These are phyloP conservation scores for Pseudomyrmex gracilis DNA, from an alignment of 1,140 invertebrate species.

Conservation along the genomic window DNA sequence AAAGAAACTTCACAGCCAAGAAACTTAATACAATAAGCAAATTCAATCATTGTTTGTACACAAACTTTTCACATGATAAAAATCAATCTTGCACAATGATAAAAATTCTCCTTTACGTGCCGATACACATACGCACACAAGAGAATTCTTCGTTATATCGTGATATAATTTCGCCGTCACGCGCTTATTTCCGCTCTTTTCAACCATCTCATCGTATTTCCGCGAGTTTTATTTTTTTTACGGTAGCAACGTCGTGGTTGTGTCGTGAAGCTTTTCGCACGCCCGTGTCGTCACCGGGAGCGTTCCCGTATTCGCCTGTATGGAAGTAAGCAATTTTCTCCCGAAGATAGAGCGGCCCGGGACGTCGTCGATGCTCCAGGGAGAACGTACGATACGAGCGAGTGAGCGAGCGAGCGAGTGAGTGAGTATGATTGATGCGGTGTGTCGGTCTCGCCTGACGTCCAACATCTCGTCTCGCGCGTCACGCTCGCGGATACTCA, in stretches of 20 bases:
- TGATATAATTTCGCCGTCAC: conserved; percentile 47
- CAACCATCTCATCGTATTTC: neutral
- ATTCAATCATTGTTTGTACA: neutral
- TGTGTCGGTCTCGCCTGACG: conserved; percentile 69
- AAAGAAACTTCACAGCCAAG: too few species aligned
- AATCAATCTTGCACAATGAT: neutral
- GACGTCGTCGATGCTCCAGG: conserved; percentile 58
- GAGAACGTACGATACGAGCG: conserved; percentile 53
- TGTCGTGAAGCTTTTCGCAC: conserved; percentile 54
- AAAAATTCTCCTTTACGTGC: neutral
- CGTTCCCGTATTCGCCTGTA: conserved; percentile 64
- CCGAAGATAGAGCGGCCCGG: conserved; percentile 73
- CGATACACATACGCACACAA: neutral
- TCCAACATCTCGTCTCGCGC: conserved; percentile 63
- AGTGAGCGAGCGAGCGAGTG: conserved; percentile 70
- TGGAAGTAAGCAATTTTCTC: conserved; percentile 72
- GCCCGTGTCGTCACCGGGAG: conserved; percentile 16
- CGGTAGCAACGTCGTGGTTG: conserved; percentile 27
- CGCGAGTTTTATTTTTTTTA: conserved; percentile 17
- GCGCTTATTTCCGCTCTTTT: conserved; percentile 6
- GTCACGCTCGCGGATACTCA: conserved; percentile 50
- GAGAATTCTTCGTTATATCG: conserved; percentile 4
- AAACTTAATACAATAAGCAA: too few species aligned
- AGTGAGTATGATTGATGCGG: conserved; percentile 79
- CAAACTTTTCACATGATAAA: too few species aligned